These are phyloP conservation scores for Nyctibius grandis DNA, from an alignment of 2,797 vertebrate species.

Conservation along the genomic window DNA sequence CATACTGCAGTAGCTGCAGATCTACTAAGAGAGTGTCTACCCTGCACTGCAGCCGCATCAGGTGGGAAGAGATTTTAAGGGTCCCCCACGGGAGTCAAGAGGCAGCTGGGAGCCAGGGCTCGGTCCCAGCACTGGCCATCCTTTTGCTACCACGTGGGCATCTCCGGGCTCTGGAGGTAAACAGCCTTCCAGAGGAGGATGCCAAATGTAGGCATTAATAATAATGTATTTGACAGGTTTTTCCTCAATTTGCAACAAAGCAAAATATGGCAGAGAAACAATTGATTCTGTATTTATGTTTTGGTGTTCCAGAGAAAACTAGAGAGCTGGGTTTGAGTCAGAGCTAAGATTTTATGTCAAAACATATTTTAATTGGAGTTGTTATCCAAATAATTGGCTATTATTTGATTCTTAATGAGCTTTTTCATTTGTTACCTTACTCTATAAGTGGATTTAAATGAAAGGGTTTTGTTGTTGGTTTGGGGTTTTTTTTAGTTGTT, in stretches of 20 bases:
- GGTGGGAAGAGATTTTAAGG: accelerated
- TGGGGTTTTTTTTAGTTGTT: not conserved
- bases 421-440: not conserved
- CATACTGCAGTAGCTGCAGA: not conserved
- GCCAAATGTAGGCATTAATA: not conserved
- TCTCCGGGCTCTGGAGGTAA: not conserved
- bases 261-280: not conserved
- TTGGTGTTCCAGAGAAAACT: not conserved
- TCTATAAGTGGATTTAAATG: not conserved
- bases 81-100: not conserved
- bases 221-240: not conserved
- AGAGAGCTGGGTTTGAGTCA: not conserved
- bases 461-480: not conserved
- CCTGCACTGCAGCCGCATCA: no score
- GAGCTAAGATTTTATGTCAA: not conserved
- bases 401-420: not conserved
- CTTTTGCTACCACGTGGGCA: not conserved
- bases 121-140: no score
- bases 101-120: not conserved
- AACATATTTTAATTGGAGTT: not conserved
- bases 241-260: not conserved
- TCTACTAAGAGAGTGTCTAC: not conserved
- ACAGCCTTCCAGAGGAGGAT: not conserved
- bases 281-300: no score
- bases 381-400: not conserved